phyloP scores from a whole-genome alignment of 2,113 vertebrate species.

The Setophaga coronata region DNA sequence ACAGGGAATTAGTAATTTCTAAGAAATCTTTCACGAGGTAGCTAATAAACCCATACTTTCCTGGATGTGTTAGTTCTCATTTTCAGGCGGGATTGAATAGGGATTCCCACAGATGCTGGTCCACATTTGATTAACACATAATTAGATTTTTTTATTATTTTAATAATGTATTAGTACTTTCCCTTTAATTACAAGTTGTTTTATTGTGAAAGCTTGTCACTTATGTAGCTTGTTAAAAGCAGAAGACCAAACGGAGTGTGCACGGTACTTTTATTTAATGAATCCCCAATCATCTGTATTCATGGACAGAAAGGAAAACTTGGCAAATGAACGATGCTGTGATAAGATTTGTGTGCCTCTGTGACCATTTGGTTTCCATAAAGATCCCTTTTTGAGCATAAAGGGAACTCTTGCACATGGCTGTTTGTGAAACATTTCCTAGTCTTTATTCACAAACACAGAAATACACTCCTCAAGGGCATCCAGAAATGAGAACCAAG shows the following conservation, averaged over 20 bases:
- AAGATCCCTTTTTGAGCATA: conserved; percentile 26
- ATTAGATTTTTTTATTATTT: neutral
- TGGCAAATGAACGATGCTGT: neutral
- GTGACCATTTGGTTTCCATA: conserved; percentile 4
- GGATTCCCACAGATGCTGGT: conserved; percentile 21
- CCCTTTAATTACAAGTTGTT: conserved; percentile 10
- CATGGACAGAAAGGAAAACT: neutral
- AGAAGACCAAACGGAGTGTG: neutral
- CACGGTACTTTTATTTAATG: neutral
- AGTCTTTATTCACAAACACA: conserved; percentile 33
- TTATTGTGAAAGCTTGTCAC: conserved; percentile 8
- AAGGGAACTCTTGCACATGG: conserved; percentile 9
- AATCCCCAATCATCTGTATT: conserved; percentile 27
- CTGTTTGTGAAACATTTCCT: neutral
- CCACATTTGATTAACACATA: neutral
- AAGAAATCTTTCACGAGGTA: neutral
- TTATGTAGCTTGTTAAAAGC: neutral
- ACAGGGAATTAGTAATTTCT: conserved; percentile 18
- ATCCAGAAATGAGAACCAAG: neutral
- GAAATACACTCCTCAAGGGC: conserved; percentile 6
- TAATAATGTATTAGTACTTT: neutral
- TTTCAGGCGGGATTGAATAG: neutral
- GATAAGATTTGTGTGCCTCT: conserved; percentile 34
- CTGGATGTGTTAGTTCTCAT: neutral
- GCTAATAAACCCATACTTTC: neutral